Percentiles rank a stretch among this genome's conserved stretches.
Evolutionary conservation across 2,113 vertebrate species (phyloP).

Genomic region (Uria lomvia): DNA sequence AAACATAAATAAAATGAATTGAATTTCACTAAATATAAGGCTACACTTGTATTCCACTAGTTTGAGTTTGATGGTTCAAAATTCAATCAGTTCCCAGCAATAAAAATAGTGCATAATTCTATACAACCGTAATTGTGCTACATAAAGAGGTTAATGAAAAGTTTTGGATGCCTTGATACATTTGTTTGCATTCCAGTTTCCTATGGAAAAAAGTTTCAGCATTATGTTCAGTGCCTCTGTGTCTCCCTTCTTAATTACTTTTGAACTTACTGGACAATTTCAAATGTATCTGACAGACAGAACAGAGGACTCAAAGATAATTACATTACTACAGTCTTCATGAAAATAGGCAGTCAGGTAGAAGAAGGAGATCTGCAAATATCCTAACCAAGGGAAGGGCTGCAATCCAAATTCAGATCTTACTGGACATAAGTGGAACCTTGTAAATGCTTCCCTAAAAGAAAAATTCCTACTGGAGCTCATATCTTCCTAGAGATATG

Average conservation of each 20-base stretch:
- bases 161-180: neutral
- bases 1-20: neutral
- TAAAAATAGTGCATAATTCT: neutral
- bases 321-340: conserved; percentile 8
- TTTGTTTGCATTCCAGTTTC: neutral
- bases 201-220: neutral
- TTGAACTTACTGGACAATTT: conserved; percentile 27
- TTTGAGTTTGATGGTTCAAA: neutral
- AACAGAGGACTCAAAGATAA: conserved; percentile 36
- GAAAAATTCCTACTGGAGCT: neutral
- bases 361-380: neutral
- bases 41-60: neutral
- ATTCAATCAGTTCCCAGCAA: neutral
- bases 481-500: neutral
- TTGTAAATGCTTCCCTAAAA: neutral
- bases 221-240: neutral
- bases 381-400: neutral
- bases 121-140: neutral
- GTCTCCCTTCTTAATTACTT: conserved; percentile 32
- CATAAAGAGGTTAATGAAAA: neutral
- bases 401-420: neutral
- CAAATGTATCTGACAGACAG: conserved; percentile 42
- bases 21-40: neutral
- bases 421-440: neutral
- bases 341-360: conserved; percentile 42